Evolutionary conservation across 2,888 invertebrate species (phyloP).

Genomic region (Teinopalpus imperialis): DNA sequence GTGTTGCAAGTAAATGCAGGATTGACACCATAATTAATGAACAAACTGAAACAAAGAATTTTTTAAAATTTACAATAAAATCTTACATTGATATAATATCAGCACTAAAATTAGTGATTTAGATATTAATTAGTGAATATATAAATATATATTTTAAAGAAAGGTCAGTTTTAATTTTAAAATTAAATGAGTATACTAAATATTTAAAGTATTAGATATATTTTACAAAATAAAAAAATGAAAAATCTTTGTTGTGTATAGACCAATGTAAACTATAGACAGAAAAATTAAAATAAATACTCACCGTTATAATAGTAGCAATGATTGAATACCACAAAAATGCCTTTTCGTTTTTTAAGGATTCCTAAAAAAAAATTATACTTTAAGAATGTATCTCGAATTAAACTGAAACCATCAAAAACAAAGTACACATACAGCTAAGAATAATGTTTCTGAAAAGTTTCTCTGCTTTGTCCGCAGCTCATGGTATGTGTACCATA

Average conservation of each 20-base stretch:
- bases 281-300: no score
- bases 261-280: no score
- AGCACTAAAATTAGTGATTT: no score
- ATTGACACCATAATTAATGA: constrained; percentile 92
- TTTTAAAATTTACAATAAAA: neutral
- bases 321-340: constrained; percentile 92
- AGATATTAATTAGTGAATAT: no score
- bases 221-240: no score
- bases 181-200: no score
- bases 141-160: no score
- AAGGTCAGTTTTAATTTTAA: no score
- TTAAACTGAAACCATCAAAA: neutral
- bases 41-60: constrained; percentile 83
- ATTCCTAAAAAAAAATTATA: constrained; percentile 84
- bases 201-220: no score
- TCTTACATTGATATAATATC: no score
- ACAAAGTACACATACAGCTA: constrained; percentile 53
- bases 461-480: constrained; percentile 82
- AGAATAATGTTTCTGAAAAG: constrained; percentile 51
- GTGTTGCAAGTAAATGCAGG: constrained; percentile 90
- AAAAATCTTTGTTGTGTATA: no score
- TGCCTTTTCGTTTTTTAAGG: constrained; percentile 91
- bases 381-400: constrained; percentile 8
- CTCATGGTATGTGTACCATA: constrained; percentile 95
- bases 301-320: constrained; percentile 93